Percentiles rank a stretch among this genome's conserved stretches.
Evolutionary conservation across 35 echinoderm and acorn worm species (phyloP).

Genomic region (Eucidaris tribuloides): DNA sequence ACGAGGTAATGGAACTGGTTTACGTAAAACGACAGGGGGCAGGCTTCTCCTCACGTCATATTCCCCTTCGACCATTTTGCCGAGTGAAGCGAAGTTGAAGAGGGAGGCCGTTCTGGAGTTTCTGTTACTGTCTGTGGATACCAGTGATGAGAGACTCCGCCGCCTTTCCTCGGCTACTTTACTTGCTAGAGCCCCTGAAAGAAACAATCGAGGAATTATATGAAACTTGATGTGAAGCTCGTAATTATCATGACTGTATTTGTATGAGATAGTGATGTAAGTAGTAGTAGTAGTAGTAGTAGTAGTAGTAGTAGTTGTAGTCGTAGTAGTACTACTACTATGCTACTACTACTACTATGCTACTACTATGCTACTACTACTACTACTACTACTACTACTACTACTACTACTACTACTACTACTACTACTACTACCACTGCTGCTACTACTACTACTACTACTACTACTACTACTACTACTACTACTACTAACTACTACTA

Average conservation of each 20-base stretch:
- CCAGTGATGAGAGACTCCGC: background rate
- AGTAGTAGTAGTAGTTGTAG: background rate
- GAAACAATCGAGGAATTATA: no score
- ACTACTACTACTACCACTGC: no score
- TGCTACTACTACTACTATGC: no score
- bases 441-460: no score
- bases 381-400: no score
- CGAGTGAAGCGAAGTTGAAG: conserved; percentile 16
- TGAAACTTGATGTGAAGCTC: no score
- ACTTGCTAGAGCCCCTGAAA: conserved; percentile 7
- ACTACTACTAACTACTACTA: no score
- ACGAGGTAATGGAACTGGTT: conserved; percentile 2
- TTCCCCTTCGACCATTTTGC: background rate
- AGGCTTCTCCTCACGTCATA: background rate
- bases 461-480: no score
- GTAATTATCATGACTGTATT: no score
- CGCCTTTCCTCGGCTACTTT: conserved; percentile 14
- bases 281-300: background rate
- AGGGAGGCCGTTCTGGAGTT: background rate
- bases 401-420: no score
- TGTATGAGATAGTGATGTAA: background rate
- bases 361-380: no score
- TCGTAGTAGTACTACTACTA: background rate
- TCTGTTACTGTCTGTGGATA: background rate
- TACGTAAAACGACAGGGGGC: background rate